Percentiles rank a stretch among this genome's conserved stretches.
These are phyloP conservation scores for Fistularia tabacaria DNA, from an alignment of 2,797 vertebrate species.

Conservation along the genomic window DNA sequence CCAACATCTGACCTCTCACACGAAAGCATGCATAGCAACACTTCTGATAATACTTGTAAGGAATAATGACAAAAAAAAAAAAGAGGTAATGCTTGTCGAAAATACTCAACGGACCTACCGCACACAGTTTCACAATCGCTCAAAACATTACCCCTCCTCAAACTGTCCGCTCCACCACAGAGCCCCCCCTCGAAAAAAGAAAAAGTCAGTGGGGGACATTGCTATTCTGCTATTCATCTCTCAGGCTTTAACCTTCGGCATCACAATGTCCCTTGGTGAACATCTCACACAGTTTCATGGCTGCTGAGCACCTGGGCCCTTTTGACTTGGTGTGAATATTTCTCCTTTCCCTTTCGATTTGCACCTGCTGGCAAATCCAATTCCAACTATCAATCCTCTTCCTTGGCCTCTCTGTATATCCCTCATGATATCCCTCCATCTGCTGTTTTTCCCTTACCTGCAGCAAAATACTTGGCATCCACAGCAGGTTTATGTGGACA, in stretches of 20 bases:
- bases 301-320: slow-evolving; percentile 17
- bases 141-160: slow-evolving; percentile 25
- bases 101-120: slow-evolving; percentile 64
- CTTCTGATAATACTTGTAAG: slow-evolving; percentile 69
- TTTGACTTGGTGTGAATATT: slow-evolving; percentile 23
- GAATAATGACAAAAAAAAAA: slow-evolving; percentile 42
- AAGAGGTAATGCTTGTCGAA: slow-evolving; percentile 54
- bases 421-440: slow-evolving; percentile 37
- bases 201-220: slow-evolving; percentile 31
- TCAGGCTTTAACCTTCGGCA: slow-evolving; percentile 50
- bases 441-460: slow-evolving; percentile 33
- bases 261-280: slow-evolving; percentile 21
- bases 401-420: slow-evolving; percentile 20
- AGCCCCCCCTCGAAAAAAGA: slow-evolving; percentile 11
- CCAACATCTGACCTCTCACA: slow-evolving; percentile 32
- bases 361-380: slow-evolving; percentile 25
- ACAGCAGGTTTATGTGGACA: neutral
- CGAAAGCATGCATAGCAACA: slow-evolving; percentile 73
- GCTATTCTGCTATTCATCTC: slow-evolving; percentile 53
- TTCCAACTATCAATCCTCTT: slow-evolving; percentile 9
- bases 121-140: slow-evolving; percentile 55
- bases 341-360: slow-evolving; percentile 11
- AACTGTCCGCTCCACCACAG: slow-evolving; percentile 21
- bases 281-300: slow-evolving; percentile 38
- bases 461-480: slow-evolving; percentile 35